Evolutionary conservation across 1,140 invertebrate genomes (phyloP).

Genomic region (Homalodisca vitripennis): DNA sequence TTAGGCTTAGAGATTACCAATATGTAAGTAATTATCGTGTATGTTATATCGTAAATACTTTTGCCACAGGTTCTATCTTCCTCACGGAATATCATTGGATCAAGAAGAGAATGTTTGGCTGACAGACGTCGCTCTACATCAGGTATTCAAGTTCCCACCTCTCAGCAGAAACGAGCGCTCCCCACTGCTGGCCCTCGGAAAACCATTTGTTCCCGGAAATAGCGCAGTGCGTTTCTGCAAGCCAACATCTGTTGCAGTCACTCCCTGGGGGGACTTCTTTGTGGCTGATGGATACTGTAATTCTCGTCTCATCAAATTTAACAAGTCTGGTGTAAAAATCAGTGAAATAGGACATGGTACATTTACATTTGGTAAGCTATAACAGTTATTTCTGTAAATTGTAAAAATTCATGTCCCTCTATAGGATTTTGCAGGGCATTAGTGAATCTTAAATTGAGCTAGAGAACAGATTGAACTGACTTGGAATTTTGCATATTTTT

Average conservation of each 20-base stretch:
- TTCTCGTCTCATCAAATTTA: slow-evolving; percentile 82
- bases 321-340: slow-evolving; percentile 65
- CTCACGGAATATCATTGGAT: slow-evolving; percentile 91
- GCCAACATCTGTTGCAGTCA: slow-evolving; percentile 86
- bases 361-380: slow-evolving; percentile 33
- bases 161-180: slow-evolving; percentile 44
- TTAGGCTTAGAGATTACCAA: no score
- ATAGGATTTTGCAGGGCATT: no score
- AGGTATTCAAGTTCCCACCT: slow-evolving; percentile 76
- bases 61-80: slow-evolving; percentile 83
- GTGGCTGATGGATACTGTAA: slow-evolving; percentile 96
- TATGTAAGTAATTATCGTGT: no score
- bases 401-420: no score
- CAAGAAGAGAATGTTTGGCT: slow-evolving; percentile 79
- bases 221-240: slow-evolving; percentile 86
- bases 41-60: no score
- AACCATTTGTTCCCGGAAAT: slow-evolving; percentile 74
- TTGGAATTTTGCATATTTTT: no score
- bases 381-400: no score
- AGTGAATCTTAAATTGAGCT: no score
- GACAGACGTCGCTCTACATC: slow-evolving; percentile 92
- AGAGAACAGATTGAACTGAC: no score
- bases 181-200: slow-evolving; percentile 32
- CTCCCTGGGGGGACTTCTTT: slow-evolving; percentile 82
- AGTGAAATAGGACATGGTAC: slow-evolving; percentile 59